These are phyloP conservation scores for Heliothis peltigera DNA, from an alignment of 2,888 invertebrate genomes.

Conservation along the genomic window DNA sequence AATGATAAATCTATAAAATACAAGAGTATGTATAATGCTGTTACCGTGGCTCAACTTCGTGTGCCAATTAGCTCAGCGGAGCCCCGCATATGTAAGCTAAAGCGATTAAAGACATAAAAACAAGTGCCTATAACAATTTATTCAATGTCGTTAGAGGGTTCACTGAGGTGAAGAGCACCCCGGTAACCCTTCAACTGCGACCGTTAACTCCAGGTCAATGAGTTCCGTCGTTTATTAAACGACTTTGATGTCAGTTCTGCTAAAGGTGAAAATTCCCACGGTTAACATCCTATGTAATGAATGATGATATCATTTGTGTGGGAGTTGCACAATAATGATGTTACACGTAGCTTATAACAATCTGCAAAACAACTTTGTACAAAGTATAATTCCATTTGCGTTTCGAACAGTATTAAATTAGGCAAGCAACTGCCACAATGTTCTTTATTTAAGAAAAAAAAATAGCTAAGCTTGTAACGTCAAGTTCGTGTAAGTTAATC, in stretches of 20 bases:
- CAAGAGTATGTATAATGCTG: background rate
- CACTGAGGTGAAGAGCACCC: constrained; percentile 58
- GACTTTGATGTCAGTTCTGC: constrained; percentile 37
- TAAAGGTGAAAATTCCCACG: constrained; percentile 14
- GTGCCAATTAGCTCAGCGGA: constrained; percentile 23
- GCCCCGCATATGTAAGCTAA: constrained; percentile 31
- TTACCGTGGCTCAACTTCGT: background rate
- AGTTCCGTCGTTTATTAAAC: constrained; percentile 62
- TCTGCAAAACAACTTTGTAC: no score
- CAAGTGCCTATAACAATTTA: constrained; percentile 68
- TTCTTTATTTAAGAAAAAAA: no score
- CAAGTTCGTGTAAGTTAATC: background rate
- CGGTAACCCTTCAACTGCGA: constrained; percentile 60
- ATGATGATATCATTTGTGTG: constrained; percentile 8
- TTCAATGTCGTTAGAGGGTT: constrained; percentile 56
- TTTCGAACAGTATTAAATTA: no score
- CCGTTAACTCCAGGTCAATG: constrained; percentile 62
- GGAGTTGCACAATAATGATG: background rate
- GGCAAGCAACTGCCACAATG: no score
- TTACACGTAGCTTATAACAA: no score
- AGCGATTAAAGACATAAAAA: constrained; percentile 67
- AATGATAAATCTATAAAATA: background rate
- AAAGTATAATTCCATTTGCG: no score
- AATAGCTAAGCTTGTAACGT: no score
- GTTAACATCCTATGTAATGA: constrained; percentile 5